These are phyloP conservation scores for Malacoctenus gilli DNA, from an alignment of 2,797 vertebrate species.

Conservation along the genomic window DNA sequence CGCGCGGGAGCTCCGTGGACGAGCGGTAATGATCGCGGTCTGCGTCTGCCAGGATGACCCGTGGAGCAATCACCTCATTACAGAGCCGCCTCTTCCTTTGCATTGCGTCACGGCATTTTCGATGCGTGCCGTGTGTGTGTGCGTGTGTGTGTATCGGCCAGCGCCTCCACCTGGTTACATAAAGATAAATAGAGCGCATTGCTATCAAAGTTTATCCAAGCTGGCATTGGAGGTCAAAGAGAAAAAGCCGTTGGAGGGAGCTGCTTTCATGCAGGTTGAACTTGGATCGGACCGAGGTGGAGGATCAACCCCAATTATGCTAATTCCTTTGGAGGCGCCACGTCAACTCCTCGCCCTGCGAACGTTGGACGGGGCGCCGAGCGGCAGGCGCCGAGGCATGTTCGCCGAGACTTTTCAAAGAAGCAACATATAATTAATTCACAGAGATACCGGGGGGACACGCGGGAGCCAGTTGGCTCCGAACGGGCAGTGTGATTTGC, in stretches of 20 bases:
- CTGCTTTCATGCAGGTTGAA: not conserved
- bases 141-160: constrained; percentile 20
- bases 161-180: constrained; percentile 6
- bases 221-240: not conserved
- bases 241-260: not conserved
- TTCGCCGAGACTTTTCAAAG: not conserved
- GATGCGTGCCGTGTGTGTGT: constrained; percentile 15
- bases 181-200: constrained; percentile 9
- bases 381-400: constrained; percentile 3
- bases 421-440: constrained; percentile 19
- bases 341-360: not conserved
- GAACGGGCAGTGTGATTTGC: constrained; percentile 11
- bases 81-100: constrained; percentile 26
- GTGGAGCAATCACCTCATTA: constrained; percentile 27
- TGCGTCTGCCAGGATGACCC: constrained; percentile 20
- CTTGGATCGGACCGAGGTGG: not conserved
- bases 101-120: constrained; percentile 47
- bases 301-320: not conserved
- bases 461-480: constrained; percentile 1
- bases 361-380: not conserved
- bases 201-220: not conserved
- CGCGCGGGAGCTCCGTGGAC: not conserved
- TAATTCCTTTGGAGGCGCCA: not conserved
- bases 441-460: constrained; percentile 12
- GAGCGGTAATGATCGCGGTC: constrained; percentile 31